Evolutionary conservation across 1,140 invertebrate genomes (phyloP), one percentile per base, ranked within the genome.

Genomic region (Saccostrea glomerata): DNA sequence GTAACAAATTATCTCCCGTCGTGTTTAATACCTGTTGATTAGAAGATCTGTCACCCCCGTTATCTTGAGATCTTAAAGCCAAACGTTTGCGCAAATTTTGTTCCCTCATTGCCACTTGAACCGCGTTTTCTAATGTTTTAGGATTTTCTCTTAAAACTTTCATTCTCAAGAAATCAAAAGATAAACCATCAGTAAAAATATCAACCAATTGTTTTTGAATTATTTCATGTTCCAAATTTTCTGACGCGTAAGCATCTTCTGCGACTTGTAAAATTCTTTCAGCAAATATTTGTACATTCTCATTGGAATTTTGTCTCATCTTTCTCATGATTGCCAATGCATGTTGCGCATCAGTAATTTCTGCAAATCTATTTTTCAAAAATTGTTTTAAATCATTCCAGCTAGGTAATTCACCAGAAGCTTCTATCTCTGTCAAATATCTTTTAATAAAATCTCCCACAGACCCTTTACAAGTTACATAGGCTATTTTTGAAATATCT

Each of bases 171-270:
- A 20, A 63, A 20, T 63, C 58, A 63, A 20, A 40, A 23, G 17
- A 60, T 2, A 91, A 30, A 0, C 87, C 87, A 36, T 91, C 84
- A 56, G 66, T 83, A 83, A 89, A 89, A 63, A 85, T 86, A 23
- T 82, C 86, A 7, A 91, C 55, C 2, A 89, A 9, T 56, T 87
- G 87, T 20, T 63, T 17, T 63, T 87, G 20, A 15, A 66, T 58
- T 13, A 87, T n/a, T 7, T 11, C 3, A 30, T 86, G 47, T 17
- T 58, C 30, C 11, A 40, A 20, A 9, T 47, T 25, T 60, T 85
- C 17, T 12, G 20, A 13, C 13, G n/a, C 55, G 84, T 30, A 85
- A 7, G 54, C 54, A 7, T 85, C 56, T 85, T 85, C 54, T 15
- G 55, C 84, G 13, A 85, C 12, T 25, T 17, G 20, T 36, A 85